These are phyloP conservation scores for Halisarca cf. caerulea DNA, from an alignment of 37 sponge, comb jelly and placozoan genomes.

Conservation along the genomic window DNA sequence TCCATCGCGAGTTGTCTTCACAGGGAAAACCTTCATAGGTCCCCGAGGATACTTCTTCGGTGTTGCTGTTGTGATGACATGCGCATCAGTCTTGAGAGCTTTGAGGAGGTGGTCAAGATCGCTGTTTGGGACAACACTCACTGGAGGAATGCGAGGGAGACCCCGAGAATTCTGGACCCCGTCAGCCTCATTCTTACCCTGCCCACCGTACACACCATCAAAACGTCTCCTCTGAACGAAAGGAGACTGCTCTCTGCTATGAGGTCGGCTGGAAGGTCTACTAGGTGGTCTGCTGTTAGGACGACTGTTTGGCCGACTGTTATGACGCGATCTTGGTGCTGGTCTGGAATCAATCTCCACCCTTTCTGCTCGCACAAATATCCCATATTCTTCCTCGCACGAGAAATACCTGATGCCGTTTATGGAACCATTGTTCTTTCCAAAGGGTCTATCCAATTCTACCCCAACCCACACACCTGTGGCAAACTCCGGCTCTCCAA, in stretches of 20 bases:
- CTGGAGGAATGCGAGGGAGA: conserved; percentile 7
- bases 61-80: conserved; percentile 8
- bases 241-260: background rate
- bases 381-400: background rate
- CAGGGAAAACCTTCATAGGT: conserved; percentile 8
- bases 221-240: background rate
- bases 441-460: background rate
- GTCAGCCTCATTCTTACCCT: background rate
- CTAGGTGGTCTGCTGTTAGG: background rate
- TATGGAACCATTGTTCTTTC: background rate
- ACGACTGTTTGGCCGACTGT: background rate
- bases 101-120: conserved; percentile 20
- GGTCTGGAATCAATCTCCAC: background rate
- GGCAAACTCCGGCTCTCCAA: conserved; percentile 5
- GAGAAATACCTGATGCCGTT: conserved; percentile 7
- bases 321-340: background rate
- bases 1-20: conserved; percentile 6
- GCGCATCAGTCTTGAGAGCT: background rate
- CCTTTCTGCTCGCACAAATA: background rate
- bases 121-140: background rate
- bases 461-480: conserved; percentile 11
- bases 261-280: background rate
- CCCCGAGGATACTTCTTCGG: conserved; percentile 16
- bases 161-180: background rate
- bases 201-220: background rate